Percentiles rank a stretch among this genome's conserved stretches.
Conservation (phyloP, 1,140 invertebrate species). For the Kradibia gibbosae region DNA sequence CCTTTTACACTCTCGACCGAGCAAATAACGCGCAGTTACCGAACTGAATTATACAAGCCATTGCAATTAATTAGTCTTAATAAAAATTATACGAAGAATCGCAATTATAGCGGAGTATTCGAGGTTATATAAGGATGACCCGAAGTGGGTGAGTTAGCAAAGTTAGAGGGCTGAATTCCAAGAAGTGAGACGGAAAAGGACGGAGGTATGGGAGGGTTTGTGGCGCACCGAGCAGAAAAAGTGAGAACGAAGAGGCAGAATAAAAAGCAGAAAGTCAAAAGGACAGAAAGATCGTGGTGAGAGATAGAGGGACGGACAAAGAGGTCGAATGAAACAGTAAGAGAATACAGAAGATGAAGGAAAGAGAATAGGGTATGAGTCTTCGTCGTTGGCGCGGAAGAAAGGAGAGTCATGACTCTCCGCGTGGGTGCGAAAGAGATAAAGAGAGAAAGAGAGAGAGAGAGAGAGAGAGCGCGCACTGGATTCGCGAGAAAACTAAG, state of each 20-base stretch:
- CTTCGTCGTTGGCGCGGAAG: conserved; percentile 60
- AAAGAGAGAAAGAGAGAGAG: background rate
- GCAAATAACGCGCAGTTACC: conserved; percentile 53
- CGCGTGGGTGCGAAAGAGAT: background rate
- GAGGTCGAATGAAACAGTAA: conserved; percentile 20
- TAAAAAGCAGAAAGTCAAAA: conserved; percentile 25
- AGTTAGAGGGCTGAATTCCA: conserved; percentile 38
- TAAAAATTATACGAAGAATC: conserved; percentile 70
- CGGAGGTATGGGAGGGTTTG: background rate
- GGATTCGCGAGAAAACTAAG: background rate
- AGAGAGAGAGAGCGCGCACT: background rate
- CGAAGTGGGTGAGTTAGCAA: background rate
- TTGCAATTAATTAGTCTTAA: conserved; percentile 73
- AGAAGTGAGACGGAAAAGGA: background rate
- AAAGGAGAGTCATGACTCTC: conserved; percentile 67
- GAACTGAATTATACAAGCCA: conserved; percentile 67
- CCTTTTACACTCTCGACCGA: conserved; percentile 27
- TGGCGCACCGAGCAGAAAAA: background rate
- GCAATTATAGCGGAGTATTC: conserved; percentile 63
- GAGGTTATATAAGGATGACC: background rate
- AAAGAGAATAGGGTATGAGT: conserved; percentile 55
- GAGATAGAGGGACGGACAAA: background rate
- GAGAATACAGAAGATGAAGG: conserved; percentile 15
- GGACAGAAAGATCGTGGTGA: background rate
- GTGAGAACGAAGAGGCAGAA: background rate